Evolutionary conservation across 2,113 vertebrate species (phyloP).

Genomic region (Ciconia stormi): DNA sequence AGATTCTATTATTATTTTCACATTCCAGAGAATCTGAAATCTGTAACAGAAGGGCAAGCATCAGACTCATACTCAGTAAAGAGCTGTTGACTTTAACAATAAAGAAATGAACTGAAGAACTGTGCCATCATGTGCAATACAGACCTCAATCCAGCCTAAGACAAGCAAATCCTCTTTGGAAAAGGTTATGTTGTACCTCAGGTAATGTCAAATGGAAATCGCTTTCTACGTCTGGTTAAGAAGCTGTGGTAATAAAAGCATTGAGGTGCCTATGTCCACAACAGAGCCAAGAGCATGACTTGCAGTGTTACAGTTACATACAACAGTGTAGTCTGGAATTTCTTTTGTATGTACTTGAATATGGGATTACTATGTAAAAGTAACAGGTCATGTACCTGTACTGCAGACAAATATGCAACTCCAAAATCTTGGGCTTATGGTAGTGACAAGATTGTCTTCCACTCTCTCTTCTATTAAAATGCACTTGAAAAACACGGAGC

Average conservation of each 20-base stretch:
- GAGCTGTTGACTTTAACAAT: neutral
- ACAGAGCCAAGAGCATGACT: neutral
- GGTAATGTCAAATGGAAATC: neutral
- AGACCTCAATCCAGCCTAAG: neutral
- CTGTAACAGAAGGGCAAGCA: neutral
- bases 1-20: neutral
- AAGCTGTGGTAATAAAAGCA: neutral
- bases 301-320: neutral
- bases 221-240: neutral
- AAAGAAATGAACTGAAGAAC: neutral
- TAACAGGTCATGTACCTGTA: neutral
- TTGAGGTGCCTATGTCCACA: neutral
- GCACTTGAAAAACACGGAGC: neutral
- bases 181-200: neutral
- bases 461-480: neutral
- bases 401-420: neutral
- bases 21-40: neutral
- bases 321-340: neutral
- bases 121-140: neutral
- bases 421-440: neutral
- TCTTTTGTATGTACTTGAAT: neutral
- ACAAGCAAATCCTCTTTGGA: neutral
- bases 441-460: neutral
- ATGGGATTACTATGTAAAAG: neutral
- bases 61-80: neutral